Evolutionary conservation across 2,113 vertebrate genomes (phyloP), one percentile per base, ranked within the genome.

Genomic region (Microtus richardsoni): DNA sequence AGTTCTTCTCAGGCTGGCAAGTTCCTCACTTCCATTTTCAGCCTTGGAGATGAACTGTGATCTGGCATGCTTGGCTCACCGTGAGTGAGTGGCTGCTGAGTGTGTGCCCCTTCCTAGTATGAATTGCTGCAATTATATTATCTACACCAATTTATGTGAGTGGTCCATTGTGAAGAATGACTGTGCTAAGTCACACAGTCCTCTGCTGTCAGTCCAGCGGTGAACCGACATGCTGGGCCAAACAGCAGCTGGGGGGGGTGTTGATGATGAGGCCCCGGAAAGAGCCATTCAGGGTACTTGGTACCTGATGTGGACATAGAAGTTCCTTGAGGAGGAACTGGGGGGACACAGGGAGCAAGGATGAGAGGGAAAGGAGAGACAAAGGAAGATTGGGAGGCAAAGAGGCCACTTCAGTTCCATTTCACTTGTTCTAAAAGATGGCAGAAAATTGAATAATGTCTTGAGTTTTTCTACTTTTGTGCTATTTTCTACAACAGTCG

Each of bases 361-460:
- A 26, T 36, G 4, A 60, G 71, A 49, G 19, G 14, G 14, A 8
- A 3, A 13, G 60, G 49, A 89, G 24, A 82, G 19, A 70, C 7
- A 28, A 39, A 79, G 49, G 26, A 60, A 95, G 26, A n/a, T 12
- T 28, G 17, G 47, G 16, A 68, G 5, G 41, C 3, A 77, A 66
- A 52, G 9, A 54, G 36, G 21, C 14, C 3, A 41, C 54, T 36
- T 64, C 70, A 39, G 41, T 36, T 41, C 54, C 22, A 80, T 75
- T 80, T 78, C 68, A 66, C 36, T 24, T 70, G 8, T 41, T 87
- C 70, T 79, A 28, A 88, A 87, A 52, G 44, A 75, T 80, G 17
- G 62, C 30, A 94, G 86, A 88, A 94, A 88, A 71, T 49, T 41
- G 8, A 94, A 94, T 85, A 66, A 24, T 33, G 28, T 64, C 33